Evolutionary conservation across 2,888 invertebrate species (phyloP).

Genomic region (Litoditis marina): DNA sequence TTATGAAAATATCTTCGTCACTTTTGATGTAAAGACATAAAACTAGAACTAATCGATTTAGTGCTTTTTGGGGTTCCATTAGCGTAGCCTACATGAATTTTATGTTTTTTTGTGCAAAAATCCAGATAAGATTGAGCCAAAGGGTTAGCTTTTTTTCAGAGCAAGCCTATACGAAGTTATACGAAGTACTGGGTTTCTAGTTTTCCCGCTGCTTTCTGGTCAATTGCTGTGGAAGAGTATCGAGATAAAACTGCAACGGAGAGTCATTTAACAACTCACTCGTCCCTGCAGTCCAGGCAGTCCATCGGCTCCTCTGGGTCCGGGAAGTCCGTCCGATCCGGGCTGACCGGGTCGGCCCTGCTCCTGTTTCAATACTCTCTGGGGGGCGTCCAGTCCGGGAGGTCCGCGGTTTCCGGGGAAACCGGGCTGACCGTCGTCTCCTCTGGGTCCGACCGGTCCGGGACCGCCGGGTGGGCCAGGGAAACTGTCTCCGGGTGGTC

Average conservation of each 20-base stretch:
- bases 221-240: too few species aligned
- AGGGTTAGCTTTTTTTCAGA: too few species aligned
- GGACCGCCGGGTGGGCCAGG: constrained; percentile 60
- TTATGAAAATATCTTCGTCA: too few species aligned
- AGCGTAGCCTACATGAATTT: too few species aligned
- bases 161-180: too few species aligned
- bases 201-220: too few species aligned
- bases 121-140: too few species aligned
- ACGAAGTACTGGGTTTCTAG: too few species aligned
- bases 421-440: constrained; percentile 48
- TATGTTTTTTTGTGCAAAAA: too few species aligned
- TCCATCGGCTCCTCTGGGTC: constrained; percentile 45
- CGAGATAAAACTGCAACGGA: not conserved
- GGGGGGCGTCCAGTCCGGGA: constrained; percentile 35
- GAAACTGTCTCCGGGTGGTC: constrained; percentile 60
- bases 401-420: constrained; percentile 44
- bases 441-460: constrained; percentile 40
- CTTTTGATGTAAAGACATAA: too few species aligned
- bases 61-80: too few species aligned
- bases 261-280: constrained; percentile 16
- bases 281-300: constrained; percentile 47
- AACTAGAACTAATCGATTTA: too few species aligned
- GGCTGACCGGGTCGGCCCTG: constrained; percentile 32
- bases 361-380: constrained; percentile 20
- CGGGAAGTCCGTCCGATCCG: constrained; percentile 46